Conservation (phyloP, 2,113 vertebrate species). For the Gymnocephalus cernua region DNA sequence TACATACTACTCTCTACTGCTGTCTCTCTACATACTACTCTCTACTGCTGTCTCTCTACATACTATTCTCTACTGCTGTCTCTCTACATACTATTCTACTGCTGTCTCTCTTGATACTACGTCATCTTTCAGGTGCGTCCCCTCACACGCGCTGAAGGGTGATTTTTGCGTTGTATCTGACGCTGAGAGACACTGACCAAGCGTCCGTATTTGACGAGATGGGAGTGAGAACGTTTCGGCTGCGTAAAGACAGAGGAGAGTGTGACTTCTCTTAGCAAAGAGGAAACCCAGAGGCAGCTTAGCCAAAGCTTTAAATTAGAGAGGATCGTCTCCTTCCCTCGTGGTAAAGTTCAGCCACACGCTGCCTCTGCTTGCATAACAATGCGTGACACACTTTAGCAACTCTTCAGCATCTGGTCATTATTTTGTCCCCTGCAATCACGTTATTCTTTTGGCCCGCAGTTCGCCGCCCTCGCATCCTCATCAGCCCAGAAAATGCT, state of each 20-base stretch:
- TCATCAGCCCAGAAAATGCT: conserved; percentile 56
- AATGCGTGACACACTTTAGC: conserved; percentile 51
- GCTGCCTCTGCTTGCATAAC: conserved; percentile 35
- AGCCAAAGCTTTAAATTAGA: neutral
- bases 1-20: no score
- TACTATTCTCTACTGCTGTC: no score
- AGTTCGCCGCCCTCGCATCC: conserved; percentile 21
- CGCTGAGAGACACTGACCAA: no score
- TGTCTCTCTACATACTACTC: no score
- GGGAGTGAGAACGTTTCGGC: neutral
- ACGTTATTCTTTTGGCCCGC: conserved; percentile 1
- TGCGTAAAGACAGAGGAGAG: no score
- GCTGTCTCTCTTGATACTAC: no score
- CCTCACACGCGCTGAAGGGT: no score
- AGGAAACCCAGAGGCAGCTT: neutral
- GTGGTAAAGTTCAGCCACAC: neutral
- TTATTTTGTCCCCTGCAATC: conserved; percentile 56
- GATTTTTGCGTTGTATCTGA: no score
- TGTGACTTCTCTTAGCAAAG: neutral
- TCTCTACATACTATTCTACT: no score
- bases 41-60: no score
- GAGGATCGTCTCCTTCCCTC: neutral
- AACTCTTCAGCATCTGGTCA: conserved; percentile 43
- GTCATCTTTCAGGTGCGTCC: no score
- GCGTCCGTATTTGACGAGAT: neutral